Evolutionary conservation across 2,113 vertebrate species (phyloP), one percentile per base, ranked within the genome.

Genomic region (Orthonyx spaldingii): DNA sequence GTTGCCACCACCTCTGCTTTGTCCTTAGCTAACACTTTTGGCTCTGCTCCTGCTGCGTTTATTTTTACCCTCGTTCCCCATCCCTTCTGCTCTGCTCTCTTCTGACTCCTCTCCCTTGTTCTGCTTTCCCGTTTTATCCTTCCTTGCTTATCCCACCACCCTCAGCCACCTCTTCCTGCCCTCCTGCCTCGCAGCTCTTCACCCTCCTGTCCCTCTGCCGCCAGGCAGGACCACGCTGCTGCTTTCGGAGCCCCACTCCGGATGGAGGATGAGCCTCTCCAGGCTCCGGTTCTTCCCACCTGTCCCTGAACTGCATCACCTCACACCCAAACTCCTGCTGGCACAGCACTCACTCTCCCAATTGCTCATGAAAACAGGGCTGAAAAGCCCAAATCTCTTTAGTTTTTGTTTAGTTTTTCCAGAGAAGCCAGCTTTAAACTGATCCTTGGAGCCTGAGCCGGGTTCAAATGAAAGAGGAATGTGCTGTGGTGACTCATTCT

Each of bases 401-500:
- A 9, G 0, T 1, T 61, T 49, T 15, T 14, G 4, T 5, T 23
- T 3, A 2, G 12, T 8, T 78, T 60, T 39, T 9, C 6, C 6
- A 35, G 57, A 39, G 32, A 10, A 55, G 9, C 24, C 26, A 19
- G 71, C 27, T 81, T 37, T 10, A 13, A 68, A 89, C 37, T 1
- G 10, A 13, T 12, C 41, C 55, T n/a, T 2, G 15, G 52, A 89
- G 53, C 41, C 79, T 4, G 11, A 39, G 41, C 30, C 0, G 8
- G 50, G 65, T 59, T 74, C 39, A 39, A 28, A 9, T 1, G 50
- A n/a, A n/a, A 33, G 59, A 49, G 60, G 27, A 16, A 32, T 2
- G 55, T 8, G 39, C 69, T 68, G 16, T 3, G 47, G 85, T 88
- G 97, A 97, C 59, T 93, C 93, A 95, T 94, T 42, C 98, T 98